A percentile compares a stretch with the other conserved stretches of the same genome.
Evolutionary conservation across 1,140 invertebrate species (phyloP).

Genomic region (Nomia melanderi): DNA sequence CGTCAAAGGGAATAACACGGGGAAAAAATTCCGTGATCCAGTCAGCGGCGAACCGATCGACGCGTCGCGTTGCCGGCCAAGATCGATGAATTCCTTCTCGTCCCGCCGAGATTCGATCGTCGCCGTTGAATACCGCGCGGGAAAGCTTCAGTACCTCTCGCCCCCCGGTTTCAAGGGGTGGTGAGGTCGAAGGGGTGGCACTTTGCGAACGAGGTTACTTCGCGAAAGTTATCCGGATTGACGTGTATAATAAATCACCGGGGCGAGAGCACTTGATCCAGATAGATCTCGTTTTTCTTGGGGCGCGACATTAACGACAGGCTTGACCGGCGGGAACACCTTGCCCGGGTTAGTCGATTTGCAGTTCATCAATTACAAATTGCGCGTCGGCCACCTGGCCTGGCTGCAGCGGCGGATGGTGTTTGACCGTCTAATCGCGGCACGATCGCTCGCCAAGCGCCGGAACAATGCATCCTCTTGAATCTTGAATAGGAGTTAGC

Average conservation of each 20-base stretch:
- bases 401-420: not conserved
- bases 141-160: not conserved
- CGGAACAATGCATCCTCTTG: too few relatives aligned
- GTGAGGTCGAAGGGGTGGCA: not conserved
- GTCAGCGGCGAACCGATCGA: too few relatives aligned
- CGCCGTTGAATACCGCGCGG: not conserved
- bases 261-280: constrained; percentile 35
- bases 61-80: too few relatives aligned
- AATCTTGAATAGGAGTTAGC: too few relatives aligned
- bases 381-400: too few relatives aligned
- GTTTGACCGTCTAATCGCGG: constrained; percentile 3
- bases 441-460: not conserved
- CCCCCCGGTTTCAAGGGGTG: too few relatives aligned
- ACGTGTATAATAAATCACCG: constrained; percentile 46
- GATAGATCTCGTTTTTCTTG: constrained; percentile 40
- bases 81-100: too few relatives aligned
- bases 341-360: constrained; percentile 20
- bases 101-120: not conserved
- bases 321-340: constrained; percentile 16
- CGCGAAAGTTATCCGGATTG: constrained; percentile 32
- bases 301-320: constrained; percentile 34
- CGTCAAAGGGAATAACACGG: too few relatives aligned
- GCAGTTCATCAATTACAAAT: constrained; percentile 32
- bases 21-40: too few relatives aligned
- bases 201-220: constrained; percentile 33